Evolutionary conservation across 2,888 invertebrate species (phyloP), one percentile per base, ranked within the genome.

Genomic region (Athalia rosae): DNA sequence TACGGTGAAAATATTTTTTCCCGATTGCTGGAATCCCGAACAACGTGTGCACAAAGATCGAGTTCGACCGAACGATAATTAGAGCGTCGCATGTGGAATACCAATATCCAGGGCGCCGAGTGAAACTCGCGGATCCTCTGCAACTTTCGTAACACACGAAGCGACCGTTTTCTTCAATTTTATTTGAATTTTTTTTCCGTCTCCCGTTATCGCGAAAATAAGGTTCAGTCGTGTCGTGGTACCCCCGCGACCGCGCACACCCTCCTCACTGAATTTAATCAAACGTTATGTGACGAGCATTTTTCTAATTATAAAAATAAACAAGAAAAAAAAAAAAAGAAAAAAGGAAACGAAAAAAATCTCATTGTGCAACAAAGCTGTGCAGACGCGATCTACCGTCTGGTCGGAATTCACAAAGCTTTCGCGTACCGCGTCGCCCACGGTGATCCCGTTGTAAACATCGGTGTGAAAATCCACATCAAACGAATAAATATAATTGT

Each of bases 401-500:
- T 7, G 4, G 3, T 53, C 11, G 7, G 4, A 67, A 67, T 67
- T 41, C 7, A 53, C 58, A 59, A 58, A 71, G 58, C 28, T 28
- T 28, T 28, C n/a, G 28, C 28, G 28, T 28, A 28, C 1, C 1
- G 28, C 58, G 4, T 71, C 47, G 43, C 71, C 71, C 11, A 45
- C 58, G 71, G 71, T 59, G 56, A 59, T 71, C 13, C 41, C 59
- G 28, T 9, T 45, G 63, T 43, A 59, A 13, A 15, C 66, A 47
- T 47, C 7, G 47, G 4, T 66, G 47, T 28, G 28, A 28, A 28
- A 28, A 28, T 28, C 28, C 28, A 28, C 28, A 28, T 28, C 28
- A 28, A 28, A 28, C 28, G 28, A 28, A 28, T 28, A 28, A 28
- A 28, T 28, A 28, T 28, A 28, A 28, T 28, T 28, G 28, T 28